Evolutionary conservation across 2,113 vertebrate genomes (phyloP).

Genomic region (Nestor notabilis): DNA sequence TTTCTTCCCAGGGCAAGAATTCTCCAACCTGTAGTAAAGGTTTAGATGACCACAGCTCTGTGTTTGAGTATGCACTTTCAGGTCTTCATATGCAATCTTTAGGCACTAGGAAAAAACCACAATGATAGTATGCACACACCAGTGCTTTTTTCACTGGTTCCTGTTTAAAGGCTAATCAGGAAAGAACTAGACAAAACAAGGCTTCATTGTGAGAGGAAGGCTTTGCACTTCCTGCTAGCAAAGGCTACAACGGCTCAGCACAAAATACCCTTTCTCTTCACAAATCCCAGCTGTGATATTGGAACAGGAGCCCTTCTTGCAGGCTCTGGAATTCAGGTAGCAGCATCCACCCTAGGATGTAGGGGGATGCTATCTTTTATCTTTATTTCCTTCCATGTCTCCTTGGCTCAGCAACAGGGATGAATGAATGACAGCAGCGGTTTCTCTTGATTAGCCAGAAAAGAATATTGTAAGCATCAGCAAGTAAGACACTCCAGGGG

Average conservation of each 20-base stretch:
- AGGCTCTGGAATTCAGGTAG: neutral
- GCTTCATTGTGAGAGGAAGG: conserved; percentile 5
- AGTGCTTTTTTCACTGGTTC: neutral
- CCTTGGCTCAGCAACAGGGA: neutral
- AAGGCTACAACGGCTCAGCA: neutral
- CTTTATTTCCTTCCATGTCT: neutral
- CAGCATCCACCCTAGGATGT: neutral
- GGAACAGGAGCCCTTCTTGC: neutral
- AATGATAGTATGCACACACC: neutral
- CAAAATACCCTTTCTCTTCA: conserved; percentile 32
- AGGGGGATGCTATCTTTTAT: neutral
- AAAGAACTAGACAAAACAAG: conserved; percentile 19
- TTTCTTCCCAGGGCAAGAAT: neutral
- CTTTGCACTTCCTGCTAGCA: conserved; percentile 25
- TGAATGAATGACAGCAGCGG: neutral
- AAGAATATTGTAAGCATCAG: neutral
- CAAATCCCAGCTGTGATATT: neutral
- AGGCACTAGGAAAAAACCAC: neutral
- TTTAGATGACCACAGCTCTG: neutral
- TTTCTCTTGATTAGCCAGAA: conserved; percentile 41
- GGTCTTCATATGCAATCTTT: neutral
- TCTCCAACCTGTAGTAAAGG: neutral
- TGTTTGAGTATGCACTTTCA: neutral
- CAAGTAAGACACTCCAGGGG: neutral
- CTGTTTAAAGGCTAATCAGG: conserved; percentile 22